Evolutionary conservation across 2,113 vertebrate genomes (phyloP).

Genomic region (Prunella fulvescens): DNA sequence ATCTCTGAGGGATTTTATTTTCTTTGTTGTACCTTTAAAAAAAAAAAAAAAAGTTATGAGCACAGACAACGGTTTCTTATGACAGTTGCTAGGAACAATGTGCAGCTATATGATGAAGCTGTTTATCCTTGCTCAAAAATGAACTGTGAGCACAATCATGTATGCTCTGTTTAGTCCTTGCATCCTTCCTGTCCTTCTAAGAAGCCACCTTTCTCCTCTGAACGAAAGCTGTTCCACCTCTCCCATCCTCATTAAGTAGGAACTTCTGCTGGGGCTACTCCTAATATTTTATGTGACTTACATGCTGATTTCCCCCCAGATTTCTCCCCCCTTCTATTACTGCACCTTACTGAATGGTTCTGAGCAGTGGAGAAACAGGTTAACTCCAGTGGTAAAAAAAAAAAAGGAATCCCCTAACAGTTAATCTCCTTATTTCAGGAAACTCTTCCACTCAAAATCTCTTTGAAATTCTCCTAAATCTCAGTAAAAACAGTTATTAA

Average conservation of each 20-base stretch:
- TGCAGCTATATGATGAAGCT: not conserved
- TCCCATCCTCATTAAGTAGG: not conserved
- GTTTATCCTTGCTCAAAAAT: not conserved
- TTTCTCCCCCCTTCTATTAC: not conserved
- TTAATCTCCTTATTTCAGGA: not conserved
- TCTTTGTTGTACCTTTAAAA: slow-evolving; percentile 80
- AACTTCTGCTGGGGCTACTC: not conserved
- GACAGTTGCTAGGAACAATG: not conserved
- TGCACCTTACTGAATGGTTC: not conserved
- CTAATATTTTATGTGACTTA: not conserved
- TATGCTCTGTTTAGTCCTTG: not conserved
- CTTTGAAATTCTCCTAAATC: not conserved
- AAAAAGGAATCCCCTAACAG: not conserved
- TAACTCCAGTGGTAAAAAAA: not conserved
- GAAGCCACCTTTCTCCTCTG: not conserved
- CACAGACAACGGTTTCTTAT: not conserved
- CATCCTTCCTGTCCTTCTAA: not conserved
- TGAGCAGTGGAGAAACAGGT: not conserved
- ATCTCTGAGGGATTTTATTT: slow-evolving; percentile 92
- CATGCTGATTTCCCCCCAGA: not conserved
- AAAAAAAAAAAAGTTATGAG: not conserved
- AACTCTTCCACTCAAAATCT: not conserved
- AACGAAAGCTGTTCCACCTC: not conserved
- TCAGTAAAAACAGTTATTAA: not conserved
- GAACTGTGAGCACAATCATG: not conserved